A percentile compares a stretch with the other conserved stretches of the same genome.
phyloP scores from a whole-genome alignment of 2,113 vertebrate genomes.

The Myotis davidii region DNA sequence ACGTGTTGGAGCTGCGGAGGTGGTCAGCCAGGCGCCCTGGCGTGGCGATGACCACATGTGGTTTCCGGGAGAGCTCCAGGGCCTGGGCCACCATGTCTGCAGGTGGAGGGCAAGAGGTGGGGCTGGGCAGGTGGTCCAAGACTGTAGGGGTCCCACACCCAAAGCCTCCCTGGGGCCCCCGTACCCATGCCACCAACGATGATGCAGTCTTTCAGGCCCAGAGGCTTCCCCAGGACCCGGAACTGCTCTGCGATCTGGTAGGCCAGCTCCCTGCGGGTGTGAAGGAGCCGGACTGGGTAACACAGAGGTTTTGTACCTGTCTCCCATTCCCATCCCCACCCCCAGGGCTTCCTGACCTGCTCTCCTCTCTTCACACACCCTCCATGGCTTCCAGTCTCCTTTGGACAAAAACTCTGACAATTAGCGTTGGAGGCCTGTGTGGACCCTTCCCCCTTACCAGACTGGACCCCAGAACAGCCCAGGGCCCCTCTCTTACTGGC shows the following conservation, averaged over 20 bases:
- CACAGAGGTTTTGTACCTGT: neutral
- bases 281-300: neutral
- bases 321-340: neutral
- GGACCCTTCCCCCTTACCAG: neutral
- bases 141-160: fast-evolving
- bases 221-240: constrained; percentile 93
- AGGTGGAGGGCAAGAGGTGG: neutral
- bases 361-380: neutral
- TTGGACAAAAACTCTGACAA: neutral
- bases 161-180: neutral
- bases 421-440: neutral
- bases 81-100: constrained; percentile 95
- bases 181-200: constrained; percentile 96
- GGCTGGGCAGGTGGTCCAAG: neutral
- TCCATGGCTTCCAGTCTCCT: neutral
- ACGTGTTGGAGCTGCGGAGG: constrained; percentile 93
- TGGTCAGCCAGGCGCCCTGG: constrained; percentile 95
- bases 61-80: constrained; percentile 91
- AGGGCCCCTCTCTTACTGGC: neutral
- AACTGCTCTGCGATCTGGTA: constrained; percentile 98
- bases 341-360: neutral
- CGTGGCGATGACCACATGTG: constrained; percentile 94
- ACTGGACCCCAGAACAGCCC: neutral
- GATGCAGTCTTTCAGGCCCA: constrained; percentile 94
- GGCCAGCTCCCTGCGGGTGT: constrained; percentile 90